Evolutionary conservation across 2,113 vertebrate species (phyloP).

Genomic region (Antechinus flavipes): DNA sequence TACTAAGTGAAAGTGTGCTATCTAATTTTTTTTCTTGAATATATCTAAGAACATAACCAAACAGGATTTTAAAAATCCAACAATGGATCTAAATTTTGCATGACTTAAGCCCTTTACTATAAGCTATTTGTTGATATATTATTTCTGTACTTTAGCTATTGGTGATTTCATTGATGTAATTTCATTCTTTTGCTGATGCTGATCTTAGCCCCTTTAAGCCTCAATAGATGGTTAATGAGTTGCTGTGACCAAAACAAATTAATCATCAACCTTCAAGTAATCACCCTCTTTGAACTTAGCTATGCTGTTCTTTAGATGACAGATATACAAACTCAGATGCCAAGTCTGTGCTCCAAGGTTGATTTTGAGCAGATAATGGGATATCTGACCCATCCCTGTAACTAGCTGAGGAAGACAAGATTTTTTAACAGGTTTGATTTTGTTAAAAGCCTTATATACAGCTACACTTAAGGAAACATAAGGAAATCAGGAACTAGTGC

Average conservation of each 20-base stretch:
- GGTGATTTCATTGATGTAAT: background rate
- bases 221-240: background rate
- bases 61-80: constrained; percentile 30
- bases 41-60: background rate
- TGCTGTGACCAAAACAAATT: background rate
- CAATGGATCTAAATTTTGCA: background rate
- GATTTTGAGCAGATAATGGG: background rate
- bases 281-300: background rate
- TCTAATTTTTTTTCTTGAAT: constrained; percentile 27
- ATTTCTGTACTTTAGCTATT: background rate
- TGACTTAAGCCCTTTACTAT: background rate
- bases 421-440: constrained; percentile 63
- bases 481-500: constrained; percentile 12
- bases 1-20: constrained; percentile 7
- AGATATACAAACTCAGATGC: background rate
- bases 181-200: background rate
- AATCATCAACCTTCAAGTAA: background rate
- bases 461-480: background rate
- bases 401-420: background rate
- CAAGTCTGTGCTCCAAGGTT: background rate
- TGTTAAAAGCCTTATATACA: constrained; percentile 30
- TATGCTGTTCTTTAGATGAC: background rate
- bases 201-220: background rate
- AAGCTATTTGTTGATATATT: background rate
- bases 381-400: background rate